phyloP scores from a whole-genome alignment of 2,113 vertebrate genomes.

The Bubo scandiacus region DNA sequence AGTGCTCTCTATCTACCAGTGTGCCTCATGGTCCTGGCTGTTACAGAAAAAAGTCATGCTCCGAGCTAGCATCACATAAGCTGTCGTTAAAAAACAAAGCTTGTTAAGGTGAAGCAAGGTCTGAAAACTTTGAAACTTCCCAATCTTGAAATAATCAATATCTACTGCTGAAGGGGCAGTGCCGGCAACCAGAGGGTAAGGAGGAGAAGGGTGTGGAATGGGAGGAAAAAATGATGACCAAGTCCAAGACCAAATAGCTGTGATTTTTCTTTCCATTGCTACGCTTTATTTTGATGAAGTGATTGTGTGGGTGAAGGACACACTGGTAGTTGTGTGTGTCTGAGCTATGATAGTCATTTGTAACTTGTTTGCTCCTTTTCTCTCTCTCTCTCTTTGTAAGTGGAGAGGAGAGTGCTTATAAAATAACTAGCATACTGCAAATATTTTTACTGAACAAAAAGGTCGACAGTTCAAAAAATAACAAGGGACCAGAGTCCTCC shows the following conservation, averaged over 20 bases:
- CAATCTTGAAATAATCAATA: neutral
- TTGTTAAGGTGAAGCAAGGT: neutral
- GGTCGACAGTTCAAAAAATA: neutral
- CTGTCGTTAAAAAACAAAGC: neutral
- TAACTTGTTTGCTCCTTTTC: slow-evolving; percentile 2
- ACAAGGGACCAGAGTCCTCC: neutral
- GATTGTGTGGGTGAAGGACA: slow-evolving; percentile 30
- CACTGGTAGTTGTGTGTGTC: neutral
- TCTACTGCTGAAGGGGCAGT: neutral
- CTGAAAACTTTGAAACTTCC: neutral
- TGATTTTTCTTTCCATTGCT: slow-evolving; percentile 7
- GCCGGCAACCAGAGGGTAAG: neutral
- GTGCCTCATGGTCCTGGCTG: neutral
- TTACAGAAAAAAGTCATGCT: neutral
- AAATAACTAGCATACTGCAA: slow-evolving; percentile 49
- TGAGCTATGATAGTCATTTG: neutral
- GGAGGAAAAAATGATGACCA: neutral
- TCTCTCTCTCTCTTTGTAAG: neutral
- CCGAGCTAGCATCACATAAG: neutral
- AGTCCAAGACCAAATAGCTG: neutral
- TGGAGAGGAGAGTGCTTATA: neutral
- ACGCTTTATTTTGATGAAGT: neutral
- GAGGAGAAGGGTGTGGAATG: neutral
- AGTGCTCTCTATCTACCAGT: neutral
- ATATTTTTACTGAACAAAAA: slow-evolving; percentile 27